Percentiles rank a stretch among this genome's conserved stretches.
Evolutionary conservation across 2,797 vertebrate genomes (phyloP).

Genomic region (Falco novaeseelandiae): DNA sequence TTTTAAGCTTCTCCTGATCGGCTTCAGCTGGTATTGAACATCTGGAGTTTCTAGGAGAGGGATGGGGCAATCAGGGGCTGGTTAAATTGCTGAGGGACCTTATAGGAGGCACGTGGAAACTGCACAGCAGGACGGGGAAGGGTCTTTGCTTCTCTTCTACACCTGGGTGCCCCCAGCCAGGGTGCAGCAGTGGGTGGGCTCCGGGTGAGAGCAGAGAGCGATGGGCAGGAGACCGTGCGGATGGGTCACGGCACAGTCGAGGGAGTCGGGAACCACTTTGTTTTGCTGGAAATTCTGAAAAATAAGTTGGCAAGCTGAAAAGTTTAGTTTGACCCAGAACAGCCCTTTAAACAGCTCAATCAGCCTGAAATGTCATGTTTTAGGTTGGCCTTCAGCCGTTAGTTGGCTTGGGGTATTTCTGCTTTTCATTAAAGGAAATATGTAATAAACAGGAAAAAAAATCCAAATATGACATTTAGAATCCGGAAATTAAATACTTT

Average conservation of each 20-base stretch:
- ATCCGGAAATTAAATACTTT: conserved; percentile 38
- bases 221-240: accelerated
- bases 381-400: conserved; percentile 19
- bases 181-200: not conserved
- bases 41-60: not conserved
- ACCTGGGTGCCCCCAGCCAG: not conserved
- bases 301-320: conserved; percentile 27
- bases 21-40: not conserved
- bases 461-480: conserved; percentile 50
- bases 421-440: conserved; percentile 72
- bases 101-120: accelerated
- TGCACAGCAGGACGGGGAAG: not conserved
- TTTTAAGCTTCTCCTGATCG: not conserved
- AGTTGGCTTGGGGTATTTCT: conserved; percentile 24
- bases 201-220: not conserved
- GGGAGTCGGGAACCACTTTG: not conserved
- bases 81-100: not conserved
- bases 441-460: conserved; percentile 42
- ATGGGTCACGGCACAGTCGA: accelerated
- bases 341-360: conserved; percentile 33
- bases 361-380: conserved; percentile 55
- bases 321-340: conserved; percentile 51
- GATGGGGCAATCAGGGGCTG: not conserved
- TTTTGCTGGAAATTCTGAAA: conserved; percentile 59
- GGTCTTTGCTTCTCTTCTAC: not conserved